phyloP scores from a whole-genome alignment of 1,140 invertebrate species.

The Drosophila kikkawai region DNA sequence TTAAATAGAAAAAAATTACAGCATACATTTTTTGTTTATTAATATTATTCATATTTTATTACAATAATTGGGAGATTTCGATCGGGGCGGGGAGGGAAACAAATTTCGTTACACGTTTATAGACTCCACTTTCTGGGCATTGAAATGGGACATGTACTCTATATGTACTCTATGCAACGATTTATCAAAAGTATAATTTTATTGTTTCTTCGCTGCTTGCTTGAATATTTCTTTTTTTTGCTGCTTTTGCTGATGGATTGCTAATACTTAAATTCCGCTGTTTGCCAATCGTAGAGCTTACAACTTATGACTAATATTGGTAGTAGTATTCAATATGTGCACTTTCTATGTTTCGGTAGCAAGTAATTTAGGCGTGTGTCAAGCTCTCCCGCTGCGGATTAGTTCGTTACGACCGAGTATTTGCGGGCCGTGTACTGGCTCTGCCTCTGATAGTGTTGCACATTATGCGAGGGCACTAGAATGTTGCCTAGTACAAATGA shows the following conservation, averaged over 20 bases:
- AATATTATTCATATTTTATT: constrained; percentile 71
- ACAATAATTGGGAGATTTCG: constrained; percentile 48
- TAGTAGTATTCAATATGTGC: constrained; percentile 53
- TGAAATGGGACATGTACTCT: constrained; percentile 31
- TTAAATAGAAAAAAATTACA: constrained; percentile 66
- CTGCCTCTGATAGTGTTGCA: constrained; percentile 84
- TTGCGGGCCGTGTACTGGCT: constrained; percentile 82
- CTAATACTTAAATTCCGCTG: constrained; percentile 72
- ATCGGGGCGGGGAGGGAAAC: constrained; percentile 19
- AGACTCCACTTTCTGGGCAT: constrained; percentile 77
- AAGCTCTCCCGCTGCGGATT: constrained; percentile 44
- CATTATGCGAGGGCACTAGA: constrained; percentile 81
- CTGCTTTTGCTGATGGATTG: constrained; percentile 40
- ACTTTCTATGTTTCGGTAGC: constrained; percentile 43
- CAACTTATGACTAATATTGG: constrained; percentile 75
- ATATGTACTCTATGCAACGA: constrained; percentile 23
- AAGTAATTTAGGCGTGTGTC: constrained; percentile 42
- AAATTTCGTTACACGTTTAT: constrained; percentile 72
- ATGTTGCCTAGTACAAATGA: constrained; percentile 79
- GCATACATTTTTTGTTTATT: constrained; percentile 53
- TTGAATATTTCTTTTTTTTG: constrained; percentile 22
- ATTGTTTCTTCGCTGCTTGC: constrained; percentile 9
- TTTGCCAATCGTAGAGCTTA: constrained; percentile 70
- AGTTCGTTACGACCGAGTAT: constrained; percentile 83
- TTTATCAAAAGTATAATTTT: constrained; percentile 22